Evolutionary conservation across 2,113 vertebrate genomes (phyloP).

Genomic region (Numenius arquata): DNA sequence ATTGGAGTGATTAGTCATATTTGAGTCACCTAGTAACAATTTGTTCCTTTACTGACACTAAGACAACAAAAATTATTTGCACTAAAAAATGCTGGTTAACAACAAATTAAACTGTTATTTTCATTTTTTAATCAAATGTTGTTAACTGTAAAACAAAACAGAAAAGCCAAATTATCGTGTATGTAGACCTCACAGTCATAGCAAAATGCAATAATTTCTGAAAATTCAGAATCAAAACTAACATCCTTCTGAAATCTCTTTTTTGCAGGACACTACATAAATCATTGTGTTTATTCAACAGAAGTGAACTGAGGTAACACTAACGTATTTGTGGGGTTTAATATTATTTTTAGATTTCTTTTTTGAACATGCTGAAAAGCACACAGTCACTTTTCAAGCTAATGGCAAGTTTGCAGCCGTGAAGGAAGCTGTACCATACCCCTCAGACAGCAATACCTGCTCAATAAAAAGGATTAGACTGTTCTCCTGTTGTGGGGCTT

Average conservation of each 20-base stretch:
- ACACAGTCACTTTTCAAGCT: neutral
- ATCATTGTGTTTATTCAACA: neutral
- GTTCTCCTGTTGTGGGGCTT: neutral
- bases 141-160: neutral
- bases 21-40: neutral
- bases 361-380: neutral
- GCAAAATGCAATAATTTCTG: neutral
- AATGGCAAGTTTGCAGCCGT: neutral
- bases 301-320: neutral
- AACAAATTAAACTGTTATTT: neutral
- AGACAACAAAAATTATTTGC: neutral
- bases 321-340: neutral
- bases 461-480: neutral
- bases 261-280: neutral
- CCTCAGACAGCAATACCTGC: neutral
- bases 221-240: neutral
- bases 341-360: neutral
- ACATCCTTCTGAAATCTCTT: neutral
- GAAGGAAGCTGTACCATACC: neutral
- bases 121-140: neutral
- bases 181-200: neutral
- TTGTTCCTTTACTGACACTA: neutral
- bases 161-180: neutral
- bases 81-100: neutral
- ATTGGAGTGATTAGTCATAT: neutral